These are phyloP conservation scores for Pheosia tremula DNA, from an alignment of 2,888 invertebrate genomes.

Conservation along the genomic window DNA sequence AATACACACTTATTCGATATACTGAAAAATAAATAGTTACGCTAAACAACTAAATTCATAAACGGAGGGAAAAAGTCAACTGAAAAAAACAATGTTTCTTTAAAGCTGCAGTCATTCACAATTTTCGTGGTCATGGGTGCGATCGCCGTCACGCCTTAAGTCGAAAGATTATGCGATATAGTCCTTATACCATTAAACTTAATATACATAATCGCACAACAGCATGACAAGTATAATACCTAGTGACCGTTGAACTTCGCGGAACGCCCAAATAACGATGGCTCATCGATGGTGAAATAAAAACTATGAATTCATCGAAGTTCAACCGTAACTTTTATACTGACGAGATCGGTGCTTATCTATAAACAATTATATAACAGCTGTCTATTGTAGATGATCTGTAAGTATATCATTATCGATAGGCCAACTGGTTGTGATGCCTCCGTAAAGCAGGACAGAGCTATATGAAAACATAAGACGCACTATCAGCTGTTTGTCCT, in stretches of 20 bases:
- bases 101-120: slow-evolving; percentile 50
- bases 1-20: slow-evolving; percentile 28
- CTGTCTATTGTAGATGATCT: neutral
- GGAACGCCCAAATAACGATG: neutral
- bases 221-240: neutral
- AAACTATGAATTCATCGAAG: neutral
- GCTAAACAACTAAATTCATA: slow-evolving; percentile 57
- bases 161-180: slow-evolving; percentile 20
- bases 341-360: slow-evolving; percentile 5
- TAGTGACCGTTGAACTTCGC: neutral
- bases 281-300: neutral
- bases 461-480: neutral
- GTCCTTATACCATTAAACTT: slow-evolving; percentile 9
- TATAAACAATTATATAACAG: slow-evolving; percentile 2
- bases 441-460: neutral
- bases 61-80: slow-evolving; percentile 70
- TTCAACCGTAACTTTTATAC: neutral
- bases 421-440: neutral
- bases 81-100: slow-evolving; percentile 40
- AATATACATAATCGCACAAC: slow-evolving; percentile 4
- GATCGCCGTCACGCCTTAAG: slow-evolving; percentile 18
- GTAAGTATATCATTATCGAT: neutral
- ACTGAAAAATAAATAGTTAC: slow-evolving; percentile 72
- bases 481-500: neutral
- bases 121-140: slow-evolving; percentile 33